Conservation (phyloP, 2,113 vertebrate genomes). For the Myxocyprinus asiaticus region DNA sequence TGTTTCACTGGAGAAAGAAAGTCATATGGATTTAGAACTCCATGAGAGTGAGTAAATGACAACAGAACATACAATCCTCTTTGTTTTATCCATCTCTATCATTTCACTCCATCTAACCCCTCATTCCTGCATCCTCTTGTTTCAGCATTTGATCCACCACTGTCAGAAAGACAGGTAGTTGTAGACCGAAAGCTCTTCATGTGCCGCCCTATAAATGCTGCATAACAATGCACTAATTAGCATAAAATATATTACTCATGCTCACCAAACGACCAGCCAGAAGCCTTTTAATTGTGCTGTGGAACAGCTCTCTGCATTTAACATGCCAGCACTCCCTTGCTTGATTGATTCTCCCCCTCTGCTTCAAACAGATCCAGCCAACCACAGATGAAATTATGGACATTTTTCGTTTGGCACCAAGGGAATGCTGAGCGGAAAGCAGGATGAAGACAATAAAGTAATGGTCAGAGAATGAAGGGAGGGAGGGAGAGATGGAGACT, state of each 20-base stretch:
- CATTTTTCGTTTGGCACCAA: slow-evolving; percentile 8
- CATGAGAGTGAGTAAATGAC: too few relatives aligned
- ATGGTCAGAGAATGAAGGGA: slow-evolving; percentile 66
- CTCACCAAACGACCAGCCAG: not conserved
- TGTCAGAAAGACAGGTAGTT: slow-evolving; percentile 43
- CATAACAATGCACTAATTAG: slow-evolving; percentile 53
- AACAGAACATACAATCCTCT: too few relatives aligned
- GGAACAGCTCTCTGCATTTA: slow-evolving; percentile 17
- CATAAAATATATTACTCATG: slow-evolving; percentile 11
- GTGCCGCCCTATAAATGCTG: slow-evolving; percentile 41
- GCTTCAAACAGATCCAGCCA: slow-evolving; percentile 25
- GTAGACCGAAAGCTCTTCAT: slow-evolving; percentile 44
- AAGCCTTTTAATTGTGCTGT: slow-evolving; percentile 12
- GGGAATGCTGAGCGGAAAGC: slow-evolving; percentile 39
- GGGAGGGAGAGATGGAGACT: slow-evolving; percentile 21
- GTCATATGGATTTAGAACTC: too few relatives aligned
- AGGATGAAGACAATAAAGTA: slow-evolving; percentile 63
- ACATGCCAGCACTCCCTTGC: slow-evolving; percentile 9
- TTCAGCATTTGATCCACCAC: not conserved
- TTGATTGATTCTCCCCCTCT: slow-evolving; percentile 30
- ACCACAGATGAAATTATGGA: slow-evolving; percentile 18
- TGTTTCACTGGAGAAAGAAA: too few relatives aligned
- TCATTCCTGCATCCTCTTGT: not conserved
- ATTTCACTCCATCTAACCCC: not conserved
- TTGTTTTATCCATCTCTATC: too few relatives aligned